Conservation (phyloP, 1,140 invertebrate genomes). For the Onthophagus taurus region DNA sequence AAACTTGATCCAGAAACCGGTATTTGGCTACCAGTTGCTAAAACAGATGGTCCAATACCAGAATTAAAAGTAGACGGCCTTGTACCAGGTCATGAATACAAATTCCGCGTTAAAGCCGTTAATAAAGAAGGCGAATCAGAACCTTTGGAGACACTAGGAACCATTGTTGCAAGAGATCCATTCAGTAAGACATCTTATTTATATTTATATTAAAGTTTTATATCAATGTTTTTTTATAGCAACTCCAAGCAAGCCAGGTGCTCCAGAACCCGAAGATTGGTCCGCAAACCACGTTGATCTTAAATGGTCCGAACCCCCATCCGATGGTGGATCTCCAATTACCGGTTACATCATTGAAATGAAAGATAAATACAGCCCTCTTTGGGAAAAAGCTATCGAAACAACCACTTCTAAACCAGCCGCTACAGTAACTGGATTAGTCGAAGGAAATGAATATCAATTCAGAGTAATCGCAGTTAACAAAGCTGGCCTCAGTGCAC, state of each 20-base stretch:
- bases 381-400: constrained; percentile 86
- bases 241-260: constrained; percentile 70
- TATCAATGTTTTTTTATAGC: constrained; percentile 38
- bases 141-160: constrained; percentile 84
- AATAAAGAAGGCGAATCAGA: constrained; percentile 97
- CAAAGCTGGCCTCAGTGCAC: constrained; percentile 85
- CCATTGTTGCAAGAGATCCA: constrained; percentile 94
- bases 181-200: constrained; percentile 59
- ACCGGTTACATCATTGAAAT: constrained; percentile 93
- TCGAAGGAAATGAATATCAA: constrained; percentile 96
- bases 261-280: constrained; percentile 84
- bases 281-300: constrained; percentile 84
- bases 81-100: constrained; percentile 91
- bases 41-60: constrained; percentile 61
- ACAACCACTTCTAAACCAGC: constrained; percentile 60
- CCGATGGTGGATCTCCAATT: constrained; percentile 86
- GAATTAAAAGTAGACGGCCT: constrained; percentile 83
- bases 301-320: constrained; percentile 69
- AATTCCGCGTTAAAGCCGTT: constrained; percentile 94
- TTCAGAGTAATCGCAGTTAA: constrained; percentile 96
- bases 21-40: constrained; percentile 81
- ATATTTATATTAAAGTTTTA: constrained; percentile 4
- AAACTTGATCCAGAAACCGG: constrained; percentile 89
- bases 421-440: constrained; percentile 73
- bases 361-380: constrained; percentile 89